Percentiles rank a stretch among this genome's conserved stretches.
These are phyloP conservation scores for Centruroides sculpturatus DNA, from an alignment of 1,140 invertebrate genomes.

Conservation along the genomic window DNA sequence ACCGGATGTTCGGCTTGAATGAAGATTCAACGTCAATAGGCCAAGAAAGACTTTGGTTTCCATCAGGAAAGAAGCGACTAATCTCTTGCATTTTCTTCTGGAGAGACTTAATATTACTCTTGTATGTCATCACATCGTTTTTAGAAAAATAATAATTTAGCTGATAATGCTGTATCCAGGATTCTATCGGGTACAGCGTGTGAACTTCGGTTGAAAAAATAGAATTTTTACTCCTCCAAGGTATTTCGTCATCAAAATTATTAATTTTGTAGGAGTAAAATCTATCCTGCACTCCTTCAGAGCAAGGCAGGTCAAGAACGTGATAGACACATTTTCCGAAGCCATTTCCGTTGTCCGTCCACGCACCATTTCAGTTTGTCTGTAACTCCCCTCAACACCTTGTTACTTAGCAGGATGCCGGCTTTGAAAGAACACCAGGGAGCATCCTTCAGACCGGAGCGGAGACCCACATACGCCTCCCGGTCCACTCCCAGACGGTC, in stretches of 20 bases:
- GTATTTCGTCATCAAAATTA: too few species aligned
- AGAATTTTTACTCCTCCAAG: too few species aligned
- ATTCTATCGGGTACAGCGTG: too few species aligned
- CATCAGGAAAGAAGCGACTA: constrained; percentile 28
- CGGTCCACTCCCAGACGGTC: constrained; percentile 62
- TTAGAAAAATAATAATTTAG: constrained; percentile 2
- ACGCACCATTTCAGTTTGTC: constrained; percentile 69
- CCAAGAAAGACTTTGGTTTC: constrained; percentile 40
- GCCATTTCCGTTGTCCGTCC: constrained; percentile 56
- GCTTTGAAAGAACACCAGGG: constrained; percentile 33
- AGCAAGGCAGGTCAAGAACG: constrained; percentile 45
- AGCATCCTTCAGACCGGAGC: constrained; percentile 4
- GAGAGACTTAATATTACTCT: not conserved
- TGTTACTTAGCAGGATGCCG: constrained; percentile 60
- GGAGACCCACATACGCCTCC: constrained; percentile 58
- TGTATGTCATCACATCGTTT: constrained; percentile 3
- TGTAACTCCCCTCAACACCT: constrained; percentile 52
- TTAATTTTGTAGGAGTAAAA: too few species aligned
- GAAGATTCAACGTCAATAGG: constrained; percentile 57
- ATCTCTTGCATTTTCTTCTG: constrained; percentile 28
- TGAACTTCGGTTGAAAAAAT: too few species aligned
- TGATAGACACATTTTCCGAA: constrained; percentile 64
- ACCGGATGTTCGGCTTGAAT: constrained; percentile 52
- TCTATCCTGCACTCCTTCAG: constrained; percentile 35
- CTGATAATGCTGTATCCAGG: not conserved